Conservation (phyloP, 2,113 vertebrate genomes). For the Mormoops blainvillei region DNA sequence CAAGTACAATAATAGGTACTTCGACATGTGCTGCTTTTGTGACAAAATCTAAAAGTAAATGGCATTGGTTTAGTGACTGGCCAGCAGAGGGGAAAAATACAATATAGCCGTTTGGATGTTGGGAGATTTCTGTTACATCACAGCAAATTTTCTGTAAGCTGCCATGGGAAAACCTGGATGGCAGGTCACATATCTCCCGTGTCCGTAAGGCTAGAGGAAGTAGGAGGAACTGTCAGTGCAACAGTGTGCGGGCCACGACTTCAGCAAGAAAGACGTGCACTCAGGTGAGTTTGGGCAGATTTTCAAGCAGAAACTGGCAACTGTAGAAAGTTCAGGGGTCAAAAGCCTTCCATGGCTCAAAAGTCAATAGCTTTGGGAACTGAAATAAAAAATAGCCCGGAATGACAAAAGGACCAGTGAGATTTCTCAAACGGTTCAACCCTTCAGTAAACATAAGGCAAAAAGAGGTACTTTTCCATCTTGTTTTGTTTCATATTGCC, state of each 20-base stretch:
- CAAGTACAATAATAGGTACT: neutral
- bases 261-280: neutral
- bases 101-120: neutral
- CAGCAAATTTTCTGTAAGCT: neutral
- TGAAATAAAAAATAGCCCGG: neutral
- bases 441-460: neutral
- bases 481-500: neutral
- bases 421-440: neutral
- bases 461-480: neutral
- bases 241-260: neutral
- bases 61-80: neutral
- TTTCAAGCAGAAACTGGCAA: neutral
- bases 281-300: neutral
- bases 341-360: neutral
- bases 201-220: neutral
- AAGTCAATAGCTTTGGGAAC: neutral
- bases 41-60: neutral
- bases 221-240: neutral
- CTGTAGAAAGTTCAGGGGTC: neutral
- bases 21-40: neutral
- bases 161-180: neutral
- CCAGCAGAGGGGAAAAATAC: neutral
- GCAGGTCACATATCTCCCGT: neutral
- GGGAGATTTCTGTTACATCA: neutral
- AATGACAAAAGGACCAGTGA: neutral